Evolutionary conservation across 92 coral and sea anemone genomes (phyloP).

Genomic region (Palythoa caribaeorum): DNA sequence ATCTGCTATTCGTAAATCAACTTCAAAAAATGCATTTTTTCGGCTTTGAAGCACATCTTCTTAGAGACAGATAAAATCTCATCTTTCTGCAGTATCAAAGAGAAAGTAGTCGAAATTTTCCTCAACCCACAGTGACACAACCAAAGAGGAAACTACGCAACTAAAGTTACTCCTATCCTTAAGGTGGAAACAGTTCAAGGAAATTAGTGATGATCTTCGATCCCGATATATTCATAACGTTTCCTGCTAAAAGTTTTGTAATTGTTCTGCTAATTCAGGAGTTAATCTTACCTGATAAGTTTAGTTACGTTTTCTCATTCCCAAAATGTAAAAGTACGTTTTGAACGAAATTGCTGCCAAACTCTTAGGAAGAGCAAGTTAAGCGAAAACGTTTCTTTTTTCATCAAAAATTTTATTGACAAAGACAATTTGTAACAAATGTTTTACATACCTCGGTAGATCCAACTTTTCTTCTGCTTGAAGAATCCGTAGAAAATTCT

Average conservation of each 20-base stretch:
- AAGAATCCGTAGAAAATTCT: slow-evolving; percentile 29
- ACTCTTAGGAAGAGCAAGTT: too few species aligned
- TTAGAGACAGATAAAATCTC: background rate
- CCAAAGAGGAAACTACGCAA: too few species aligned
- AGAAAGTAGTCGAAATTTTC: background rate
- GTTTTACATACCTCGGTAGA: slow-evolving; percentile 16
- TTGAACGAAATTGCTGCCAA: too few species aligned
- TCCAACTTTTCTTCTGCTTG: slow-evolving; percentile 23
- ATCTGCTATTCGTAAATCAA: background rate
- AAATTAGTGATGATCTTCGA: too few species aligned
- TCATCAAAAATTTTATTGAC: background rate
- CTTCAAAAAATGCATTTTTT: background rate
- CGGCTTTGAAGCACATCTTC: background rate
- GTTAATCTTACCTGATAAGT: too few species aligned
- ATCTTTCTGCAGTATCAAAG: background rate
- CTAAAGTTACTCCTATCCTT: too few species aligned
- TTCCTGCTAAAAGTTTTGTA: too few species aligned
- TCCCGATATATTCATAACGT: too few species aligned
- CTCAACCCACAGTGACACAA: background rate
- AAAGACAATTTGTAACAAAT: background rate
- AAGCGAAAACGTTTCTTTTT: background rate
- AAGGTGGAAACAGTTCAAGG: too few species aligned
- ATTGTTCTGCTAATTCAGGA: too few species aligned
- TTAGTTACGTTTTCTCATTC: too few species aligned
- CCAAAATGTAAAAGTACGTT: too few species aligned